Conservation (phyloP, 2,113 vertebrate genomes). For the Aldabrachelys gigantea region DNA sequence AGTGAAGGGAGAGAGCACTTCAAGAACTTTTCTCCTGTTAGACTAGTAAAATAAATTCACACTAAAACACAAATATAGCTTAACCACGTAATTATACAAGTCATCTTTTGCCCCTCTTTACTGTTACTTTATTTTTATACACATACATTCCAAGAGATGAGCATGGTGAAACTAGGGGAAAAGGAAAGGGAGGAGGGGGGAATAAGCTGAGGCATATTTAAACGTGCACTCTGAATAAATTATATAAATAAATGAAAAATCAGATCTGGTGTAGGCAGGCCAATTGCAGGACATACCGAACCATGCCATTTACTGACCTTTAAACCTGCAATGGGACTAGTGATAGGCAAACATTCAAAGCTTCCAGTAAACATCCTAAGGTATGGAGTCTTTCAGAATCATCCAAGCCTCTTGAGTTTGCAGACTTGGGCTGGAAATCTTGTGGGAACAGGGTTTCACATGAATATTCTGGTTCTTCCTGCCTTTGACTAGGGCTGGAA, state of each 20-base stretch:
- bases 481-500: background rate
- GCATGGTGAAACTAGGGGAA: background rate
- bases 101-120: fast-evolving
- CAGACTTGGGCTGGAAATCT: background rate
- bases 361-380: background rate
- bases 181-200: background rate
- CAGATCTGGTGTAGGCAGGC: background rate
- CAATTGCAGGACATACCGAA: background rate
- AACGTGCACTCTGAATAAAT: background rate
- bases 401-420: background rate
- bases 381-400: background rate
- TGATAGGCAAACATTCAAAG: background rate
- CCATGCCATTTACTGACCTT: background rate
- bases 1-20: background rate
- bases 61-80: background rate
- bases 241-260: background rate
- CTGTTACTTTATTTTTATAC: background rate
- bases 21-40: fast-evolving
- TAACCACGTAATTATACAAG: background rate
- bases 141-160: background rate
- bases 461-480: background rate
- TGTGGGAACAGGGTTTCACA: background rate
- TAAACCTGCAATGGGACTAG: background rate
- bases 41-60: background rate
- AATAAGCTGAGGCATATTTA: background rate